Evolutionary conservation across 2,888 invertebrate genomes (phyloP).

Genomic region (Priocnemis perturbator): DNA sequence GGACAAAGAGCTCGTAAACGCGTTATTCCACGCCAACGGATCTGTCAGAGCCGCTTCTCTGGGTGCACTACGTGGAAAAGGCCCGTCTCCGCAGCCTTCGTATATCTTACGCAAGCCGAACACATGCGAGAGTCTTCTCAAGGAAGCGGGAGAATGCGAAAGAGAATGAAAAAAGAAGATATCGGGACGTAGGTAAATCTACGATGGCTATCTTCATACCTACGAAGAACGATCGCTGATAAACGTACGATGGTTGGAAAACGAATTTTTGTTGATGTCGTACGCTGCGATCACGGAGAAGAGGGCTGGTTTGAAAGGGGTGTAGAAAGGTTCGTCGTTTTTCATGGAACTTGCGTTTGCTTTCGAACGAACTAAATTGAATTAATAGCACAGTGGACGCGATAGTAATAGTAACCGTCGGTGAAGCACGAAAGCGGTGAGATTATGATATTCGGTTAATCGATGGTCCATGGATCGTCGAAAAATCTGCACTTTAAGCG

Average conservation of each 20-base stretch:
- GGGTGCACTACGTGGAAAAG: conserved; percentile 62
- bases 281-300: too few species aligned
- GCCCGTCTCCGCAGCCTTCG: conserved; percentile 46
- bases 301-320: too few species aligned
- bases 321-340: too few species aligned
- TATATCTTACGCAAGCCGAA: conserved; percentile 13
- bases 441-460: background rate
- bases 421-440: background rate
- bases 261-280: too few species aligned
- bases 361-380: too few species aligned
- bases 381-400: too few species aligned
- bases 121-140: conserved; percentile 1
- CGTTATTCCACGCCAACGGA: conserved; percentile 75
- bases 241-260: background rate
- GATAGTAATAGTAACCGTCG: background rate
- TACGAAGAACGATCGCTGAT: background rate
- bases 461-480: too few species aligned
- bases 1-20: conserved; percentile 74
- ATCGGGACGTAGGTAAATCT: conserved; percentile 1
- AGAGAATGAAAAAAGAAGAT: conserved; percentile 4
- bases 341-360: too few species aligned
- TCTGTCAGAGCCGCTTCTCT: conserved; percentile 74
- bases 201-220: conserved; percentile 14
- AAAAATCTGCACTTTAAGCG: background rate
- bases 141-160: background rate